Conservation (phyloP, 2,113 vertebrate genomes). For the Rhabdomys dilectus region DNA sequence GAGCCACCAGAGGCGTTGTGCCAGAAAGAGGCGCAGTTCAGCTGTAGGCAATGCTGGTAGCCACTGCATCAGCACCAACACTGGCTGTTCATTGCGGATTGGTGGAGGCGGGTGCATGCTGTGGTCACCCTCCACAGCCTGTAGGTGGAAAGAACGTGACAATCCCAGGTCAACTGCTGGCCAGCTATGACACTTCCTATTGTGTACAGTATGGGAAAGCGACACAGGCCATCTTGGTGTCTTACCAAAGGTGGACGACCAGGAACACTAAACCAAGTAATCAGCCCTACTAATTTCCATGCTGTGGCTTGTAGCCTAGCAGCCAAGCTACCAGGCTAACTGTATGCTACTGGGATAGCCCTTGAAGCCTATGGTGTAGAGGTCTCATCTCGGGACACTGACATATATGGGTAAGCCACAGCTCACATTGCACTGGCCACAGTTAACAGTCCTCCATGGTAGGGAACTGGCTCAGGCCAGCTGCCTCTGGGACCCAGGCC, state of each 20-base stretch:
- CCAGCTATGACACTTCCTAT: neutral
- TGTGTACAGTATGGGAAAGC: neutral
- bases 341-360: neutral
- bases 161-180: rapidly evolving
- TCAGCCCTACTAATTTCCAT: rapidly evolving
- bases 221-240: neutral
- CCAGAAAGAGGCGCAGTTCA: conserved; percentile 93
- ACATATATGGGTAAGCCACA: neutral
- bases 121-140: conserved; percentile 96
- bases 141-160: neutral
- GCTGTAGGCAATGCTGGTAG: conserved; percentile 90
- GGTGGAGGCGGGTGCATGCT: conserved; percentile 84
- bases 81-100: conserved; percentile 95
- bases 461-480: neutral
- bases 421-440: neutral
- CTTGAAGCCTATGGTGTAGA: neutral
- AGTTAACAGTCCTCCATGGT: neutral
- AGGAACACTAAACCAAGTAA: rapidly evolving
- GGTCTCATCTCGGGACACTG: neutral
- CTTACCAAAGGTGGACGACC: neutral
- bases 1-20: conserved; percentile 90
- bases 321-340: neutral
- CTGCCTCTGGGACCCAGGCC: neutral
- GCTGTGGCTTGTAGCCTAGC: neutral
- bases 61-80: conserved; percentile 95